Percentiles rank a stretch among this genome's conserved stretches.
Conservation (phyloP, 2,888 invertebrate genomes). For the Agrotis puta region DNA sequence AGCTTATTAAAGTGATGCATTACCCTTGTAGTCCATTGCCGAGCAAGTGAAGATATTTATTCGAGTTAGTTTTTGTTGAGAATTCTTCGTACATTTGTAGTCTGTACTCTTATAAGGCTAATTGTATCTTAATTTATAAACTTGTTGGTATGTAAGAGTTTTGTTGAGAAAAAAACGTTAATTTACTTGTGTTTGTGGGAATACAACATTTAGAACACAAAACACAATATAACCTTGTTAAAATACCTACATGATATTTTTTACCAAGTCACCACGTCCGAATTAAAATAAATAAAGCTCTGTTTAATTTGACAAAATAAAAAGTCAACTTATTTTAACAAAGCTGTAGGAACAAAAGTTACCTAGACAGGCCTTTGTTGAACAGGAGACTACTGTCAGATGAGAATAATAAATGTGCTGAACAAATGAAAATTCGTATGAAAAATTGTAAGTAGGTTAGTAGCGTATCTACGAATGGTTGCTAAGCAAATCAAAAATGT, state of each 20-base stretch:
- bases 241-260: neutral
- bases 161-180: constrained; percentile 21
- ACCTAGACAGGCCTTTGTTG: too few species aligned
- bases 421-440: neutral
- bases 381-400: neutral
- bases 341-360: neutral
- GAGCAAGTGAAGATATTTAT: constrained; percentile 38
- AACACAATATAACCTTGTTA: neutral
- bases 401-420: neutral
- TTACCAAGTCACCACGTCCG: too few species aligned
- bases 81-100: constrained; percentile 20
- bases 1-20: constrained; percentile 58
- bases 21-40: constrained; percentile 42
- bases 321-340: neutral
- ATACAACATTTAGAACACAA: neutral
- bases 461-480: neutral
- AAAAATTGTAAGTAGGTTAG: neutral
- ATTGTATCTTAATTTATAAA: constrained; percentile 25
- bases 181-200: constrained; percentile 18
- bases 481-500: neutral
- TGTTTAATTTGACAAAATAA: neutral
- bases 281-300: too few species aligned
- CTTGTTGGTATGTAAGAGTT: constrained; percentile 1
- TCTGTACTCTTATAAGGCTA: constrained; percentile 17
- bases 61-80: constrained; percentile 40